Base-by-base conservation (phyloP, 2,113 vertebrate genomes). In the Hippopotamus amphibius region DNA sequence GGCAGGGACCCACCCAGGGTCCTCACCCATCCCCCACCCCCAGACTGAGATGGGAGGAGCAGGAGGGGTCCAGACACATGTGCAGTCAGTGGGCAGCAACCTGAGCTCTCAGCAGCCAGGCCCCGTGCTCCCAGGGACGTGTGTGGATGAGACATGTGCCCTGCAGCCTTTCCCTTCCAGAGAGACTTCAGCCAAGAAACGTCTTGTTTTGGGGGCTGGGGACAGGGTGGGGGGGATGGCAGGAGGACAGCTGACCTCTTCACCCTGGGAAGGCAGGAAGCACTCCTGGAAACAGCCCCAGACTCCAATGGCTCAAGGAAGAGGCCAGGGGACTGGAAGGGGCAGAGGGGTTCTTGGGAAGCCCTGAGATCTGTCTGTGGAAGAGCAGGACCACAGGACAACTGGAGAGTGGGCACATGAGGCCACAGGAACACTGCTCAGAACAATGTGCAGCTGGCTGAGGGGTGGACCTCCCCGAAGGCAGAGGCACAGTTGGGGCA, bases 161-260 rank as follows among this genome's bases (percentile, higher is more conserved):
- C 77, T 16, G 4, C 4, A 66, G 59, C 13, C 41, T 65, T 90
- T 41, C 43, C 65, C 41, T 89, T 69, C 68, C 59, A 50, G 43
- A 66, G 33, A 24, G 24, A 41, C 65, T 63, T 84, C 1, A 7
- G 55, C 88, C 85, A 90, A 55, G 66, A 43, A 21, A n/a, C 3
- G 0, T 90, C 84, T 84, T 71, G 43, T 93, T 13, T 80, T 74
- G 22, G 68, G 22, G 53, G 15, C 37, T 53, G 33, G 53, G n/a
- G 74, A 76, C 76, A 41, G 53, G n/a, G 12, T n/a, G 3, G 19
- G 77, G 59, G 41, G 87, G 74, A 12, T 17, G 22, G 69, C 87
- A 79, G 80, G 15, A 81, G 28, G 76, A 48, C 17, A 26, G 90
- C n/a, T 91, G 72, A 41, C 5, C 37, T 92, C 92, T 96, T 80